Evolutionary conservation across 2,113 vertebrate genomes (phyloP).

Genomic region (Phylloscopus trochiloides): DNA sequence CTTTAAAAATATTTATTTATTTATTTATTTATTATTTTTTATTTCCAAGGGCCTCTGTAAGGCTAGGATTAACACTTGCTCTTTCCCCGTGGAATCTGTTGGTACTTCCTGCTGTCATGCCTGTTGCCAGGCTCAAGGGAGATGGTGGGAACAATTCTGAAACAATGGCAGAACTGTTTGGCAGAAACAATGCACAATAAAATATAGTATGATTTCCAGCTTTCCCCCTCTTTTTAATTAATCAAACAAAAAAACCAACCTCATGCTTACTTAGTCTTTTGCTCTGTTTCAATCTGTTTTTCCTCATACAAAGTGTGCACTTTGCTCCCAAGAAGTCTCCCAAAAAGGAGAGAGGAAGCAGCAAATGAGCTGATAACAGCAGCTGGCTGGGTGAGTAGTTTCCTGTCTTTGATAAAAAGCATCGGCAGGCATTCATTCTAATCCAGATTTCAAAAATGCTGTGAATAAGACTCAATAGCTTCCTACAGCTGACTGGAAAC

Average conservation of each 20-base stretch:
- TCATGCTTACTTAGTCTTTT: background rate
- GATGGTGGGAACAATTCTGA: background rate
- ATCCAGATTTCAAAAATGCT: background rate
- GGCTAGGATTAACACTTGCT: background rate
- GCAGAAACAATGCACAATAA: background rate
- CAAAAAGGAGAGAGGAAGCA: slow-evolving; percentile 2
- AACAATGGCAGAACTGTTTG: background rate
- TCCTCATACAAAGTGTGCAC: background rate
- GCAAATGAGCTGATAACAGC: slow-evolving; percentile 7
- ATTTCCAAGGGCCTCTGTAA: background rate
- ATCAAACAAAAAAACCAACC: background rate
- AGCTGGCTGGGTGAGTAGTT: slow-evolving; percentile 34
- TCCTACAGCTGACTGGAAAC: slow-evolving; percentile 34
- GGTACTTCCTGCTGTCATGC: background rate
- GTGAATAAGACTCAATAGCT: background rate
- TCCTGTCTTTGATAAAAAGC: slow-evolving; percentile 18
- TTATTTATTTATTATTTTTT: background rate
- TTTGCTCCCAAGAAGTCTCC: background rate
- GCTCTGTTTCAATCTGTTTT: background rate
- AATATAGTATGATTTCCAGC: background rate
- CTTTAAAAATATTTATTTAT: background rate
- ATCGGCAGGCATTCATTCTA: slow-evolving; percentile 3
- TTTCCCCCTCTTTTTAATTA: background rate
- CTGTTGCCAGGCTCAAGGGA: background rate
- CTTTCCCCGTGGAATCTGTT: background rate